phyloP scores from a whole-genome alignment of 2,888 invertebrate species.

The Petrolisthes cinctipes region DNA sequence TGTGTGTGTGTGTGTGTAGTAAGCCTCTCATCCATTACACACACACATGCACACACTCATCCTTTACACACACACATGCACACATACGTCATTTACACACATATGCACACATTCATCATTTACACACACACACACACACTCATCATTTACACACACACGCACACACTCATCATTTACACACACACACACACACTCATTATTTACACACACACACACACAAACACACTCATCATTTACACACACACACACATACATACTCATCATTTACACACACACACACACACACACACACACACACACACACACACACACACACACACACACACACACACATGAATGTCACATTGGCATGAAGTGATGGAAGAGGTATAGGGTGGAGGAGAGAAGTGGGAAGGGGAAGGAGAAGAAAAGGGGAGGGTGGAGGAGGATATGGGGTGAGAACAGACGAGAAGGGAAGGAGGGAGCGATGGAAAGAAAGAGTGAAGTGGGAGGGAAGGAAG shows the following conservation, averaged over 20 bases:
- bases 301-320: too few relatives aligned
- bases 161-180: background rate
- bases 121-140: background rate
- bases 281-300: too few relatives aligned
- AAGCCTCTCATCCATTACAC: background rate
- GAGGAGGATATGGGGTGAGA: background rate
- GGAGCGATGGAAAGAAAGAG: too few relatives aligned
- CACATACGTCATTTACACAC: background rate
- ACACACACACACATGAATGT: background rate
- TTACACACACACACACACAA: too few relatives aligned
- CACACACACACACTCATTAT: too few relatives aligned
- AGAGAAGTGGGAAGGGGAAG: background rate
- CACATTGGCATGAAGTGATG: background rate
- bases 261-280: too few relatives aligned
- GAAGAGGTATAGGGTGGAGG: background rate
- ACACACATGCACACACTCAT: background rate
- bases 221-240: too few relatives aligned
- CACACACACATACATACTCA: background rate
- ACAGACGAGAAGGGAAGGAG: too few relatives aligned
- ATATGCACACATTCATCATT: background rate
- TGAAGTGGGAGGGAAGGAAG: too few relatives aligned
- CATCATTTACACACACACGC: background rate
- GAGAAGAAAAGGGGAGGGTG: background rate
- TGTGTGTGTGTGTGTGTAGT: too few relatives aligned
- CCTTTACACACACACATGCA: background rate